Evolutionary conservation across 2,797 vertebrate genomes (phyloP).

Genomic region (Pangasius krempfi): DNA sequence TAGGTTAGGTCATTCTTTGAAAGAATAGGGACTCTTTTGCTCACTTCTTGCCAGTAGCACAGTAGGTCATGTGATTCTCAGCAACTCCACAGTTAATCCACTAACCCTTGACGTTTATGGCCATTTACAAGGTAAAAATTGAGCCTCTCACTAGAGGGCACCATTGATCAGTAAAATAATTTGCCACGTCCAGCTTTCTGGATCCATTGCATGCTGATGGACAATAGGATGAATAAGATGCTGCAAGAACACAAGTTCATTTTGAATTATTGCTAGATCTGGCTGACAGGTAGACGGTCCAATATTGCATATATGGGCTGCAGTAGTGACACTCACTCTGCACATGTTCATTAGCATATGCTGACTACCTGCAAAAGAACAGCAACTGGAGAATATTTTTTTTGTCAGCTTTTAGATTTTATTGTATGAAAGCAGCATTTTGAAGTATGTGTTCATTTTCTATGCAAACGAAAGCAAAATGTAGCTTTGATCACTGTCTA

Average conservation of each 20-base stretch:
- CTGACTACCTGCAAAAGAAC: background rate
- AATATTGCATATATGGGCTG: background rate
- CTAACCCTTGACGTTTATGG: background rate
- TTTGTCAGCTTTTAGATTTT: background rate
- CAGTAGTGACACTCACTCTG: background rate
- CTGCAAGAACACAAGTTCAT: background rate
- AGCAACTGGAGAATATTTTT: background rate
- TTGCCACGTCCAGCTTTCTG: background rate
- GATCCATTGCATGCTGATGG: no score
- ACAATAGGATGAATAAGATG: no score
- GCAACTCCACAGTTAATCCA: background rate
- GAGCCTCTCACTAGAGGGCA: constrained; percentile 27
- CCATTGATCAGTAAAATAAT: background rate
- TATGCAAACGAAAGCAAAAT: background rate
- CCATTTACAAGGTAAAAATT: background rate
- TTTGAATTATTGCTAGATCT: background rate
- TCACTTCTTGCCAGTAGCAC: background rate
- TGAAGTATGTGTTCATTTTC: background rate
- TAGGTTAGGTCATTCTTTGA: background rate
- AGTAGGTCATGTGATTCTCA: background rate
- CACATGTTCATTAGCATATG: background rate
- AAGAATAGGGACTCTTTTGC: background rate
- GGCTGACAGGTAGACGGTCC: background rate
- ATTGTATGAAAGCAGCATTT: background rate
- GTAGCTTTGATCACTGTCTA: background rate